Evolutionary conservation across 2,888 invertebrate species (phyloP), one percentile per base, ranked within the genome.

Genomic region (Agrochola circellaris): DNA sequence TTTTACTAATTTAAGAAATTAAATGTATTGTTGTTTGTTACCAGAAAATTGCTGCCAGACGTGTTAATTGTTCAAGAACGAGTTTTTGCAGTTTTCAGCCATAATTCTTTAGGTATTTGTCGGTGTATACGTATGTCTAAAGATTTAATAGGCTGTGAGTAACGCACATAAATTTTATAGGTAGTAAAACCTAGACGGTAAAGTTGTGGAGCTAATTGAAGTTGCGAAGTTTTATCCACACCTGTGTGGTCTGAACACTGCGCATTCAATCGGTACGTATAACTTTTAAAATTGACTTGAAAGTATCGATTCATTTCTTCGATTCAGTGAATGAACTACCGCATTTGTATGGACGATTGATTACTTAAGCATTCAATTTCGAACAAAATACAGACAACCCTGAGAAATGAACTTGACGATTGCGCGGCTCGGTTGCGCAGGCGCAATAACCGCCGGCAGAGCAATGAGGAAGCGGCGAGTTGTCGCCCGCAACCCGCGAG

Each of bases 391-490:
- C 77, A 83, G 74, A 83, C 88, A 90, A 83, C 87, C 88, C 89
- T 90, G 86, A 85, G 87, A 87, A 89, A 86, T 85, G 87, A 89
- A 89, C 88, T 88, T 89, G 91, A 91, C 89, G 89, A 89, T 86
- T 86, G 83, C 81, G 81, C 75, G 78, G 73, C 76, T 68, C 78
- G 72, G 79, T 82, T 82, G 82, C 61, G 77, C 89, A 84, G 85
- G 89, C 89, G 89, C 89, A 91, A 90, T 91, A 92, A 92, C 93
- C 92, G 92, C 91, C 87, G 87, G 87, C 87, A 85, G 89, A 89
- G 91, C 94, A 93, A 94, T 94, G 91, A 95, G 95, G 95, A 95
- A 95, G 94, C 93, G 92, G 89, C 88, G 91, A 91, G 88, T 91
- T 92, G 94, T 94, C 94, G 94, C 92, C 79, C 87, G 85, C 88